A percentile compares a stretch with the other conserved stretches of the same genome.
Evolutionary conservation across 2,797 vertebrate genomes (phyloP).

Genomic region (Sebastes glaucus): DNA sequence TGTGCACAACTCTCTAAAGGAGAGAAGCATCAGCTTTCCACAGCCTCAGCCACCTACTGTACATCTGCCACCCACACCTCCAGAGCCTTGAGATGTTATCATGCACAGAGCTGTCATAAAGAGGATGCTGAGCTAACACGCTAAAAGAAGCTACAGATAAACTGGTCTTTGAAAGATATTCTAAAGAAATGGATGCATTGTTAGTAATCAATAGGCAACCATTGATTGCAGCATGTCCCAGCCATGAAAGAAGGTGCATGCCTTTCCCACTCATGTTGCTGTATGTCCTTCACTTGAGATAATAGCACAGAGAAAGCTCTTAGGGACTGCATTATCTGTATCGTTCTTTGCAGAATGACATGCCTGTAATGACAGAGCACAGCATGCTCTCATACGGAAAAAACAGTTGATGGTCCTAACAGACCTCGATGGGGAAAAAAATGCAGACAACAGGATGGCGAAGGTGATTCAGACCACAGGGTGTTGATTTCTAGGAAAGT

Average conservation of each 20-base stretch:
- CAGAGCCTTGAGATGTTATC: slow-evolving; percentile 7
- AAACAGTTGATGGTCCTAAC: slow-evolving; percentile 21
- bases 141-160: neutral
- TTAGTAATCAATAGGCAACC: slow-evolving; percentile 21
- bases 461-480: slow-evolving; percentile 63
- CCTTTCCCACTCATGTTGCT: neutral
- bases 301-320: slow-evolving; percentile 29
- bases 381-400: slow-evolving; percentile 19
- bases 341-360: slow-evolving; percentile 42
- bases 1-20: neutral
- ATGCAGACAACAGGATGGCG: slow-evolving; percentile 37
- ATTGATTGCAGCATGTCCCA: slow-evolving; percentile 2
- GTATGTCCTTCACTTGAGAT: slow-evolving; percentile 17
- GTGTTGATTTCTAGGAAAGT: slow-evolving; percentile 74
- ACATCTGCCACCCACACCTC: neutral
- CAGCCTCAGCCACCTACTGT: neutral
- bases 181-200: slow-evolving; percentile 23
- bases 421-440: slow-evolving; percentile 12
- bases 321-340: slow-evolving; percentile 8
- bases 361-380: slow-evolving; percentile 38
- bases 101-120: slow-evolving; percentile 10
- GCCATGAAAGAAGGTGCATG: slow-evolving; percentile 4
- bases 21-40: neutral
- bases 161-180: slow-evolving; percentile 3
- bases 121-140: neutral